These are phyloP conservation scores for Pseudococcus viburni DNA, from an alignment of 2,888 invertebrate genomes.

Conservation along the genomic window DNA sequence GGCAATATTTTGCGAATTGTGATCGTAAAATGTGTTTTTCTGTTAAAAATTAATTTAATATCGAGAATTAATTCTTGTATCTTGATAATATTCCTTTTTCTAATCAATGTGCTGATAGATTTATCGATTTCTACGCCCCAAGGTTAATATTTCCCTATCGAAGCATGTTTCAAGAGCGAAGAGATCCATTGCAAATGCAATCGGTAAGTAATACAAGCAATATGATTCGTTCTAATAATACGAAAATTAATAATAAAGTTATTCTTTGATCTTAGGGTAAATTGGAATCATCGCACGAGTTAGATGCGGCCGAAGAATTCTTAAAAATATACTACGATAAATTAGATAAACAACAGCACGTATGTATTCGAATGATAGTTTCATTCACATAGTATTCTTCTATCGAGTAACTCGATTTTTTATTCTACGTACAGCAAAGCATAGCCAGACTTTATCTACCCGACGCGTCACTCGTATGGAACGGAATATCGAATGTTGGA, in stretches of 20 bases:
- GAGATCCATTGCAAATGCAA: neutral
- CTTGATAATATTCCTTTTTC: no score
- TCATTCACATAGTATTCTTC: neutral
- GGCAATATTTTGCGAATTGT: neutral
- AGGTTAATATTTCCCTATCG: neutral
- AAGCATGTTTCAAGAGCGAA: constrained; percentile 1
- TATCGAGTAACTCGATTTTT: neutral
- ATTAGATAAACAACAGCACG: constrained; percentile 61
- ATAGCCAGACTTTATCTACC: constrained; percentile 52
- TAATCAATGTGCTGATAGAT: neutral
- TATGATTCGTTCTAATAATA: neutral
- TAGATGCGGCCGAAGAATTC: constrained; percentile 57
- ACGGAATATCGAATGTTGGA: constrained; percentile 45
- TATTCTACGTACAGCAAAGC: neutral
- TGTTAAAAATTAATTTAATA: neutral
- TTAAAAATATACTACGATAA: constrained; percentile 52
- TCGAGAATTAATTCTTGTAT: no score
- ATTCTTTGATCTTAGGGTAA: constrained; percentile 13
- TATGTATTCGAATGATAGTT: neutral
- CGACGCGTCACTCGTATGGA: constrained; percentile 55
- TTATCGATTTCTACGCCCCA: neutral
- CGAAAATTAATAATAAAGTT: neutral
- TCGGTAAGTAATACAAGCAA: neutral
- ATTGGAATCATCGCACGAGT: constrained; percentile 56
- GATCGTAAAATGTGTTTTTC: neutral